Evolutionary conservation across 2,888 invertebrate species (phyloP).

Genomic region (Euphydryas editha): DNA sequence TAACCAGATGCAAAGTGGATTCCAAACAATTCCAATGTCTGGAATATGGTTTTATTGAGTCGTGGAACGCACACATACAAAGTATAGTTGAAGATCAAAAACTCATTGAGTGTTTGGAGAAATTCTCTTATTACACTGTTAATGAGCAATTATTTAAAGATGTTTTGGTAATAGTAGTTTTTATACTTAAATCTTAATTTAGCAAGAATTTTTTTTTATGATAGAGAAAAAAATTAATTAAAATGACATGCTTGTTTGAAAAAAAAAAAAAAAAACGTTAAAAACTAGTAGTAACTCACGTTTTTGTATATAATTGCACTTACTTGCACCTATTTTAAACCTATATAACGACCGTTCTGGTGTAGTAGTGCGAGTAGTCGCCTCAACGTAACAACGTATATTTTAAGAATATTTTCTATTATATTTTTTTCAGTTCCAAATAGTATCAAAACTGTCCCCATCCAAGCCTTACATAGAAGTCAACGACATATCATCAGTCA

Average conservation of each 20-base stretch:
- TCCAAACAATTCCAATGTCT: slow-evolving; percentile 49
- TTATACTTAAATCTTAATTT: too few relatives aligned
- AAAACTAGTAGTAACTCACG: too few relatives aligned
- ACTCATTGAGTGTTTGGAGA: slow-evolving; percentile 84
- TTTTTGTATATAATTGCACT: too few relatives aligned
- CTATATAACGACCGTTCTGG: too few relatives aligned
- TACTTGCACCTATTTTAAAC: too few relatives aligned
- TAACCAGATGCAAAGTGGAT: slow-evolving; percentile 53
- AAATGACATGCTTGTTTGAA: too few relatives aligned
- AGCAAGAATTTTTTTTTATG: too few relatives aligned
- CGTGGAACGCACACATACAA: slow-evolving; percentile 90
- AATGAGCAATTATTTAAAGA: slow-evolving; percentile 87
- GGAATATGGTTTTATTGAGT: slow-evolving; percentile 55
- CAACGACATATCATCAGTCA: slow-evolving; percentile 72
- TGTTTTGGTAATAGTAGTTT: slow-evolving; percentile 87
- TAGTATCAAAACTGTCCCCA: slow-evolving; percentile 73
- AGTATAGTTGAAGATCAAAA: slow-evolving; percentile 78
- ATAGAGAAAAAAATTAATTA: too few relatives aligned
- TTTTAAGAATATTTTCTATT: neutral
- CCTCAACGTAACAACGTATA: too few relatives aligned
- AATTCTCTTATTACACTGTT: slow-evolving; percentile 86
- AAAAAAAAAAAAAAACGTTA: too few relatives aligned
- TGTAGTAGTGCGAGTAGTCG: too few relatives aligned
- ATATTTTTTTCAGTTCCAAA: slow-evolving; percentile 69
- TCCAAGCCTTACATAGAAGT: slow-evolving; percentile 74